Evolutionary conservation across 2,113 vertebrate genomes (phyloP).

Genomic region (Alces alces): DNA sequence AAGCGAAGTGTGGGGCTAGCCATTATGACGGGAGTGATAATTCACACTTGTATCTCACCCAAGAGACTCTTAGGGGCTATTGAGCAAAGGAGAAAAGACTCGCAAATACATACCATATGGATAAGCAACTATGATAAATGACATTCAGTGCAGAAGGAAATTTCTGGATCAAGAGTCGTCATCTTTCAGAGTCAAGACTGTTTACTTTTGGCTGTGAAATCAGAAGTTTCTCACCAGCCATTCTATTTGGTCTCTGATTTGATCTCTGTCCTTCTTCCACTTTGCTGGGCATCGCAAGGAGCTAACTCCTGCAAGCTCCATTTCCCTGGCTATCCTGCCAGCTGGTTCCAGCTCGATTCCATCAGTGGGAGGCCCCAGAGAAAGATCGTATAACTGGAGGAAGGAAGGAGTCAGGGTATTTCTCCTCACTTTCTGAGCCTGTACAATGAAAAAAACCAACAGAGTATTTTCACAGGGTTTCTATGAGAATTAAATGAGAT

Average conservation of each 20-base stretch:
- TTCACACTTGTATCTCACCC: background rate
- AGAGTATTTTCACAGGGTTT: background rate
- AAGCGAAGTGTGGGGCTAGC: background rate
- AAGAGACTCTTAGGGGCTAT: background rate
- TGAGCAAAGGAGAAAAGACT: background rate
- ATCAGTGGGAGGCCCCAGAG: background rate
- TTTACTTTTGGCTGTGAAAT: background rate
- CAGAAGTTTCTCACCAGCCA: background rate
- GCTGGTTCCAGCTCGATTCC: background rate
- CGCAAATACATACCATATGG: fast-evolving
- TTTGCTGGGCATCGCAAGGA: background rate
- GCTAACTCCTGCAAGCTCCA: background rate
- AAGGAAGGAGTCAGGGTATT: background rate
- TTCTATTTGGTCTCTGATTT: background rate
- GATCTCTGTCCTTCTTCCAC: background rate
- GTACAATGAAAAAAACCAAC: background rate
- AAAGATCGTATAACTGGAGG: background rate
- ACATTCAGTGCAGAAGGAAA: background rate
- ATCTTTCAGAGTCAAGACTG: background rate
- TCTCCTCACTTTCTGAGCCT: background rate
- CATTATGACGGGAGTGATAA: background rate
- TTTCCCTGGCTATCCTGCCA: background rate
- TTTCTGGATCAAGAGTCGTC: background rate
- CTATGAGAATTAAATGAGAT: background rate
- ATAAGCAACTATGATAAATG: background rate